Conservation (phyloP, 2,888 invertebrate species). For the Saturnia pavonia region DNA sequence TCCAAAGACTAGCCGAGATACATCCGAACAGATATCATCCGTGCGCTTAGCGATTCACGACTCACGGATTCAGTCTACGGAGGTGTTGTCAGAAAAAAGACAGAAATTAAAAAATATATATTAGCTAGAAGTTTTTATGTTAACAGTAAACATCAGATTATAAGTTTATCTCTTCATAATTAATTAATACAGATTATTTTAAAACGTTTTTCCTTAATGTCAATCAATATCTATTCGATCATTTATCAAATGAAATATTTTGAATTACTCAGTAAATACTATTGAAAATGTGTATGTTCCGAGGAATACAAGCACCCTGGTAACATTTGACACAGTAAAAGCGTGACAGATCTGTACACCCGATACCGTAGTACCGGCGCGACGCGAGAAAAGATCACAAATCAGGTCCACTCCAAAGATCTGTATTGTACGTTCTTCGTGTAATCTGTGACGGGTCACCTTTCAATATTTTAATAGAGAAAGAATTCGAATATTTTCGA, state of each 20-base stretch:
- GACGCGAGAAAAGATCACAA: conserved; percentile 13
- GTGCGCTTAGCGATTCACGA: conserved; percentile 19
- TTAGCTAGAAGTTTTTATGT: neutral
- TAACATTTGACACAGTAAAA: conserved; percentile 18
- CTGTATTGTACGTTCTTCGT: conserved; percentile 2
- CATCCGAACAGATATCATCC: conserved; percentile 23
- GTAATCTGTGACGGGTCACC: conserved; percentile 1
- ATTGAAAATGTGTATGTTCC: neutral
- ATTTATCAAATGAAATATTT: neutral
- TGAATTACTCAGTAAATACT: neutral
- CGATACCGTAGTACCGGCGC: conserved; percentile 18
- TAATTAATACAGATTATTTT: neutral
- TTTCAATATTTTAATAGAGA: neutral
- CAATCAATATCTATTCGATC: neutral
- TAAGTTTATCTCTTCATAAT: neutral
- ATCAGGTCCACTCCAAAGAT: conserved; percentile 4
- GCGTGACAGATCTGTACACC: conserved; percentile 25
- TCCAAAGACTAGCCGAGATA: conserved; percentile 22
- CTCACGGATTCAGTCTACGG: conserved; percentile 11
- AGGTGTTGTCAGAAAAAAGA: neutral
- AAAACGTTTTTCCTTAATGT: neutral
- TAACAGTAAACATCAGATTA: neutral
- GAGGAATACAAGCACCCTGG: neutral
- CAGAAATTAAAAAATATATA: neutral
- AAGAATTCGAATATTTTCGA: neutral